phyloP scores from a whole-genome alignment of 1,140 invertebrate genomes.

The Drosophila virilis region DNA sequence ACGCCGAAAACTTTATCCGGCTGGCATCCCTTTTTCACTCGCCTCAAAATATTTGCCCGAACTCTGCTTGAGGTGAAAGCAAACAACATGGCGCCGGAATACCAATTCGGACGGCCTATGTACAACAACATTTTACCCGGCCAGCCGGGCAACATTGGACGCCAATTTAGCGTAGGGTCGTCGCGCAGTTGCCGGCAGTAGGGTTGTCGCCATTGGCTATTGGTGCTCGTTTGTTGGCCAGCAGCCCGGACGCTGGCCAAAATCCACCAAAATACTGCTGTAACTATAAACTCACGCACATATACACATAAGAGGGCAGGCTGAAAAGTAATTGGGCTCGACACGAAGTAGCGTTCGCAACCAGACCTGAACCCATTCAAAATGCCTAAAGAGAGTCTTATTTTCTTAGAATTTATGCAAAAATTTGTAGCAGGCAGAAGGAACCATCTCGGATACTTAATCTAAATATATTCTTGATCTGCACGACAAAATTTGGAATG shows the following conservation, averaged over 20 bases:
- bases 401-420: no score
- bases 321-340: no score
- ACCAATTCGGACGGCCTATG: slow-evolving; percentile 33
- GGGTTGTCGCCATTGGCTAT: slow-evolving; percentile 34
- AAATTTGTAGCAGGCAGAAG: no score
- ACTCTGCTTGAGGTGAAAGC: slow-evolving; percentile 79
- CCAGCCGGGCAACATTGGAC: slow-evolving; percentile 58
- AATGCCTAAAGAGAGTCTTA: no score
- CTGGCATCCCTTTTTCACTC: slow-evolving; percentile 11
- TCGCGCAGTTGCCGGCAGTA: not conserved
- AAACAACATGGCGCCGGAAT: slow-evolving; percentile 78
- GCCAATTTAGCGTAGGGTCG: slow-evolving; percentile 66
- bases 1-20: slow-evolving; percentile 77
- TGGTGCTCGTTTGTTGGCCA: slow-evolving; percentile 39
- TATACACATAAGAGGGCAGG: not conserved
- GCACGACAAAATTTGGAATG: no score
- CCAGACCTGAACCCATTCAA: not conserved
- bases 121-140: slow-evolving; percentile 33
- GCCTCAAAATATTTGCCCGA: slow-evolving; percentile 55
- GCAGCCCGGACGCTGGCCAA: slow-evolving; percentile 26
- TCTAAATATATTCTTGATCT: no score
- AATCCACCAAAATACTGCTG: slow-evolving; percentile 78
- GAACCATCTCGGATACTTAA: no score
- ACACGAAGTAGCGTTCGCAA: no score
- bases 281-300: slow-evolving; percentile 31